phyloP scores from a whole-genome alignment of 2,113 vertebrate species.

The Mungos mungo region DNA sequence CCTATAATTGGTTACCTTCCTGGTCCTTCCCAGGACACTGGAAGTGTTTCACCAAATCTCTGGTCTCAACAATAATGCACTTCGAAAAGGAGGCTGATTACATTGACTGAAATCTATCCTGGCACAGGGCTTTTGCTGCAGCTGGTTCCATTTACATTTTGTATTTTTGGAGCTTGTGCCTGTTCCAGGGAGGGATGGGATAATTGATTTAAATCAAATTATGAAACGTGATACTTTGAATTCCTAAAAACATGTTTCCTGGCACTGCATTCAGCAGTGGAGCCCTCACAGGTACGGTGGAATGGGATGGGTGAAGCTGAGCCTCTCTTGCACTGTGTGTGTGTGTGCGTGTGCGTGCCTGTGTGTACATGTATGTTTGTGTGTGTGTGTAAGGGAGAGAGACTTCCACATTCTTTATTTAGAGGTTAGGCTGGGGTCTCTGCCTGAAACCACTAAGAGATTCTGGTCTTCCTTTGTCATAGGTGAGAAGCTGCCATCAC shows the following conservation, averaged over 20 bases:
- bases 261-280: slow-evolving; percentile 79
- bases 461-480: background rate
- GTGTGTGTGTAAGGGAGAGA: background rate
- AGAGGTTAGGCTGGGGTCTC: slow-evolving; percentile 25
- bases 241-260: slow-evolving; percentile 84
- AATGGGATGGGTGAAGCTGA: slow-evolving; percentile 57
- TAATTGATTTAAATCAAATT: slow-evolving; percentile 92
- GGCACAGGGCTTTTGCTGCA: slow-evolving; percentile 84
- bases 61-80: slow-evolving; percentile 78
- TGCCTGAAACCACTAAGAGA: slow-evolving; percentile 33
- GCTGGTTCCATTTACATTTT: slow-evolving; percentile 89
- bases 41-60: slow-evolving; percentile 77
- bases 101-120: slow-evolving; percentile 85
- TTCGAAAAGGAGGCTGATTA: slow-evolving; percentile 80
- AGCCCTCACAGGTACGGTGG: slow-evolving; percentile 82
- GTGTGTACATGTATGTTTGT: background rate
- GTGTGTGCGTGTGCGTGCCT: background rate
- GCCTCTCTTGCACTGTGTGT: background rate
- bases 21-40: slow-evolving; percentile 60
- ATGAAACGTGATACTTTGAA: slow-evolving; percentile 88
- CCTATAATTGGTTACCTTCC: slow-evolving; percentile 72
- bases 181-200: slow-evolving; percentile 87
- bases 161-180: slow-evolving; percentile 88
- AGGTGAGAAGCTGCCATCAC: slow-evolving; percentile 55
- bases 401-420: background rate